Conservation (phyloP, 1,140 invertebrate species). For the Mamestra configurata region DNA sequence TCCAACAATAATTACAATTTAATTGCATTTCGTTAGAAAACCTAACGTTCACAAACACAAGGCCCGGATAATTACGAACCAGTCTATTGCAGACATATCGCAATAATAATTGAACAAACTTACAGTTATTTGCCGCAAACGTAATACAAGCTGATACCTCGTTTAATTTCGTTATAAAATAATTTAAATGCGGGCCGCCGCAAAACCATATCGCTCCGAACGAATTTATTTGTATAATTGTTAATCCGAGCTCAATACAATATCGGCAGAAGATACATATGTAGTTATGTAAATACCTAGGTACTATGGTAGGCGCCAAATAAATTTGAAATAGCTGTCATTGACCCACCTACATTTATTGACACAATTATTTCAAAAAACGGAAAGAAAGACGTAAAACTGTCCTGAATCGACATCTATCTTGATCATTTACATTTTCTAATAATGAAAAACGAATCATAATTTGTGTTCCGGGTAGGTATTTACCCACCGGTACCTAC, state of each 20-base stretch:
- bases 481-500: too few species aligned
- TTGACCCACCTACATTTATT: too few species aligned
- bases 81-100: not conserved
- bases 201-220: slow-evolving; percentile 22
- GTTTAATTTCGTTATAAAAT: slow-evolving; percentile 25
- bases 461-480: too few species aligned
- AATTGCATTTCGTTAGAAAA: not conserved
- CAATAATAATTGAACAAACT: not conserved
- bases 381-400: too few species aligned
- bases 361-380: too few species aligned
- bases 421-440: too few species aligned
- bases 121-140: slow-evolving; percentile 16
- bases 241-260: not conserved
- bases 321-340: too few species aligned
- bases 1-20: not conserved
- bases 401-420: too few species aligned
- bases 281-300: not conserved
- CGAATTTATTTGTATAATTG: slow-evolving; percentile 10
- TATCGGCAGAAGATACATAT: too few species aligned
- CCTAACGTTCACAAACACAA: not conserved
- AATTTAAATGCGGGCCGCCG: slow-evolving; percentile 27
- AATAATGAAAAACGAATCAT: too few species aligned
- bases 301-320: too few species aligned
- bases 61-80: slow-evolving; percentile 1
- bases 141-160: slow-evolving; percentile 19